These are phyloP conservation scores for Cavia porcellus DNA, from an alignment of 2,113 vertebrate species.

Conservation along the genomic window DNA sequence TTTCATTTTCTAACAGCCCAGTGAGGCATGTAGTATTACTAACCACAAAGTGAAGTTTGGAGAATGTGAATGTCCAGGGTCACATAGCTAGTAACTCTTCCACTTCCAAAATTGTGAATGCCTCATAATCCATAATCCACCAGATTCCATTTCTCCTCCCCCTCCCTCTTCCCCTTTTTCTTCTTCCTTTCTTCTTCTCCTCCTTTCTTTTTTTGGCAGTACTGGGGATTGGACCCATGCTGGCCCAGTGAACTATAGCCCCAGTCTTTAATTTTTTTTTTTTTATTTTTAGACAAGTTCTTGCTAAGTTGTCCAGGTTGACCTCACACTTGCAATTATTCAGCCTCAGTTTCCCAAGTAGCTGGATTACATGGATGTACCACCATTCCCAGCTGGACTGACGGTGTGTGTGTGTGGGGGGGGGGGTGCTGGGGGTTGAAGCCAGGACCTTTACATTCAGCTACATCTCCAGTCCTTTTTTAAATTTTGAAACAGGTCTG, in stretches of 20 bases:
- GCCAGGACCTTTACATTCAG: not conserved
- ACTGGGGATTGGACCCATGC: not conserved
- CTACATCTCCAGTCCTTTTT: not conserved
- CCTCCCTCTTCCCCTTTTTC: not conserved
- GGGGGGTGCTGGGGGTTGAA: not conserved
- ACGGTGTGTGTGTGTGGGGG: not conserved
- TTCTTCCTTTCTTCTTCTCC: not conserved
- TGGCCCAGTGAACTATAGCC: not conserved
- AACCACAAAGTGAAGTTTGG: constrained; percentile 20
- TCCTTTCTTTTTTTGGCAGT: not conserved
- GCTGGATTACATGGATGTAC: not conserved
- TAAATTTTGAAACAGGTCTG: not conserved
- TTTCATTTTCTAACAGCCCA: constrained; percentile 33
- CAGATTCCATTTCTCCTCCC: not conserved
- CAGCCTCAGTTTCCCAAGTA: not conserved
- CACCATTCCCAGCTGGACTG: not conserved
- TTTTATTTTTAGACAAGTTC: not conserved
- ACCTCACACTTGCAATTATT: not conserved
- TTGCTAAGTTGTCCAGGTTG: not conserved
- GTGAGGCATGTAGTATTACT: not conserved
- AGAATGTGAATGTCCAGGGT: not conserved
- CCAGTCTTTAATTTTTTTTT: too few species aligned
- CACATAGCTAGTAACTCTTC: constrained; percentile 2
- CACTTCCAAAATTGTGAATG: constrained; percentile 3
- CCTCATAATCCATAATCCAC: not conserved